phyloP scores from a whole-genome alignment of 2,797 vertebrate species.

The Lepilemur septentrionalis region DNA sequence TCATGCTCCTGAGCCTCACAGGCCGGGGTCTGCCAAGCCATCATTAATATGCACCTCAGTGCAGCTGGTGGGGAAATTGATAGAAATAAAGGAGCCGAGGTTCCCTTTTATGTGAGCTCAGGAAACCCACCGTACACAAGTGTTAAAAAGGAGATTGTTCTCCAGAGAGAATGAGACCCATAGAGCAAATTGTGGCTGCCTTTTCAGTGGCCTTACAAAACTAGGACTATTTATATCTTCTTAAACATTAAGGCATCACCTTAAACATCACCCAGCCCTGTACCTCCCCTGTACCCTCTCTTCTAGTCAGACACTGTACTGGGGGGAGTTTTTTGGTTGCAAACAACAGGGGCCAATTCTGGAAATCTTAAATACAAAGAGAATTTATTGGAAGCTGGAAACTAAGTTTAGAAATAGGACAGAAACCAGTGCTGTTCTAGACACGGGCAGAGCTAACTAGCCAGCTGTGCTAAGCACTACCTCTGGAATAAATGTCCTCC shows the following conservation, averaged over 20 bases:
- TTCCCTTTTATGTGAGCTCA: slow-evolving; percentile 74
- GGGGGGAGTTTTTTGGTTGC: neutral
- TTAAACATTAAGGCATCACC: neutral
- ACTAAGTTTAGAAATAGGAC: neutral
- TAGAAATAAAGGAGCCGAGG: slow-evolving; percentile 77
- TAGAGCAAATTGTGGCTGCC: neutral
- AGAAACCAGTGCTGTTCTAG: neutral
- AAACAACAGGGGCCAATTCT: neutral
- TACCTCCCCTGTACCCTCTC: neutral
- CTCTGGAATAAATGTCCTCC: neutral
- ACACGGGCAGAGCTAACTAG: neutral
- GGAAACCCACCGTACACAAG: slow-evolving; percentile 14
- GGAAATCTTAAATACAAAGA: neutral
- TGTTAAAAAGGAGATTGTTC: neutral
- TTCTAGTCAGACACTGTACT: neutral
- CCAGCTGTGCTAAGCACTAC: neutral
- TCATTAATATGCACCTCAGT: slow-evolving; percentile 81
- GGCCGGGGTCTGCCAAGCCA: slow-evolving; percentile 66
- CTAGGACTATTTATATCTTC: neutral
- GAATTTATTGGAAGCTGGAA: neutral
- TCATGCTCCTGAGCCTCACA: slow-evolving; percentile 68
- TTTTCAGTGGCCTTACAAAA: neutral
- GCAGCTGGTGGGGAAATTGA: slow-evolving; percentile 70
- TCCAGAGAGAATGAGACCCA: neutral
- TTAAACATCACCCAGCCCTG: neutral